A percentile compares a stretch with the other conserved stretches of the same genome.
These are phyloP conservation scores for Paedocypris micromegethes DNA, from an alignment of 2,797 vertebrate species.

Conservation along the genomic window DNA sequence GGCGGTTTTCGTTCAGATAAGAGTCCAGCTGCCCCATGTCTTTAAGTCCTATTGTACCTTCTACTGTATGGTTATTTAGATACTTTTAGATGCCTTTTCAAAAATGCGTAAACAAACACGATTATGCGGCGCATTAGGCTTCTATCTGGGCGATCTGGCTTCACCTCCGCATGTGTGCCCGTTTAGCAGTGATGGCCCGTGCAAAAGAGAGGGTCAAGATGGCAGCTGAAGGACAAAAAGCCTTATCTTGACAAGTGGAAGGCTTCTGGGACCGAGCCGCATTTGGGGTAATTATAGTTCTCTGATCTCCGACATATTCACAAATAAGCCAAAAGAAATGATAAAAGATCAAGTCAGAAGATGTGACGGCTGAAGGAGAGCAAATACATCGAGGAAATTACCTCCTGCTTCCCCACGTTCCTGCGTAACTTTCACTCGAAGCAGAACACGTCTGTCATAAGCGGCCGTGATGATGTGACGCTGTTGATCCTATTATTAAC, in stretches of 20 bases:
- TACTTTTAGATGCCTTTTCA: slow-evolving; percentile 55
- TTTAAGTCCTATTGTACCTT: slow-evolving; percentile 71
- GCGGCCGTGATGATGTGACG: too few species aligned
- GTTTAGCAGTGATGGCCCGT: slow-evolving; percentile 61
- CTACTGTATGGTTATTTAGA: slow-evolving; percentile 80
- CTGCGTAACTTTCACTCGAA: too few species aligned
- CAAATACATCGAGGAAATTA: background rate
- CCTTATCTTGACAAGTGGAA: slow-evolving; percentile 59
- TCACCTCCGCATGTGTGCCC: slow-evolving; percentile 66
- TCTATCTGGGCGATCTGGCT: slow-evolving; percentile 55
- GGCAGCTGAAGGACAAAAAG: slow-evolving; percentile 44
- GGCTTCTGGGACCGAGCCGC: slow-evolving; percentile 63
- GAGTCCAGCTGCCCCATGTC: slow-evolving; percentile 92
- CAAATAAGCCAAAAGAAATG: slow-evolving; percentile 16
- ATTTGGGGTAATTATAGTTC: slow-evolving; percentile 51
- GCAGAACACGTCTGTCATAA: too few species aligned
- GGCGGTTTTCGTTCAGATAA: slow-evolving; percentile 87
- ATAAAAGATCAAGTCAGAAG: background rate
- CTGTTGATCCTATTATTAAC: too few species aligned
- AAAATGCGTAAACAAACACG: slow-evolving; percentile 51
- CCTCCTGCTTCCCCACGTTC: too few species aligned
- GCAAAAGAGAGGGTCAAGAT: slow-evolving; percentile 53
- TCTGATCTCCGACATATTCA: slow-evolving; percentile 10
- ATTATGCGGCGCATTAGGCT: slow-evolving; percentile 58
- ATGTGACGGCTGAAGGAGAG: slow-evolving; percentile 50